Evolutionary conservation across 2,797 vertebrate species (phyloP).

Genomic region (Clarias laeviceps): DNA sequence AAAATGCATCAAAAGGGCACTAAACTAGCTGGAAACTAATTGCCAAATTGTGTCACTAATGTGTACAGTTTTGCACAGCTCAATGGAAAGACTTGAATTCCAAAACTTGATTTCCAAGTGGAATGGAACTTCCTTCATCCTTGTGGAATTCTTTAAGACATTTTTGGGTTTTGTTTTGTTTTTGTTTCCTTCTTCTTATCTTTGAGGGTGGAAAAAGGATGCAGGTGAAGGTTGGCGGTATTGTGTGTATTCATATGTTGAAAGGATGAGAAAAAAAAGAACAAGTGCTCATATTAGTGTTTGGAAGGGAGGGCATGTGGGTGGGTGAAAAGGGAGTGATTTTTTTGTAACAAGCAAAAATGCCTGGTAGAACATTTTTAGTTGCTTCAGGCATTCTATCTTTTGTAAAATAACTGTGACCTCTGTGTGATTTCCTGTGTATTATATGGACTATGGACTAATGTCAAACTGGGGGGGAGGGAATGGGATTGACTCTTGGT

Average conservation of each 20-base stretch:
- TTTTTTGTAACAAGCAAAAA: conserved; percentile 64
- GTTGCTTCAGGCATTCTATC: conserved; percentile 72
- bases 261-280: conserved; percentile 51
- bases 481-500: conserved; percentile 58
- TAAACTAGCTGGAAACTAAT: conserved; percentile 47
- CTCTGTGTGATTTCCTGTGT: conserved; percentile 75
- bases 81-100: conserved; percentile 60
- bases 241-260: conserved; percentile 59
- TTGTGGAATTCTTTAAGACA: conserved; percentile 59
- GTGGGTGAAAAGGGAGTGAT: conserved; percentile 46
- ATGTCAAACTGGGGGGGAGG: conserved; percentile 64
- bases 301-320: conserved; percentile 50
- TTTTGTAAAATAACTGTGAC: conserved; percentile 79
- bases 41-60: conserved; percentile 56
- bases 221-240: conserved; percentile 35
- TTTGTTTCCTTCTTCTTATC: conserved; percentile 54
- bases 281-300: conserved; percentile 46
- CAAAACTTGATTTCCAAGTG: conserved; percentile 55
- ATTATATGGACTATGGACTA: conserved; percentile 72
- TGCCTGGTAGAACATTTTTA: conserved; percentile 68
- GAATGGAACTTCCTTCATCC: conserved; percentile 58
- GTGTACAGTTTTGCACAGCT: conserved; percentile 61
- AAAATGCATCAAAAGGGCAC: conserved; percentile 41
- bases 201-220: conserved; percentile 45
- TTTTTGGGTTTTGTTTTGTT: conserved; percentile 40